Evolutionary conservation across 2,888 invertebrate species (phyloP).

Genomic region (Melitaea athalia): DNA sequence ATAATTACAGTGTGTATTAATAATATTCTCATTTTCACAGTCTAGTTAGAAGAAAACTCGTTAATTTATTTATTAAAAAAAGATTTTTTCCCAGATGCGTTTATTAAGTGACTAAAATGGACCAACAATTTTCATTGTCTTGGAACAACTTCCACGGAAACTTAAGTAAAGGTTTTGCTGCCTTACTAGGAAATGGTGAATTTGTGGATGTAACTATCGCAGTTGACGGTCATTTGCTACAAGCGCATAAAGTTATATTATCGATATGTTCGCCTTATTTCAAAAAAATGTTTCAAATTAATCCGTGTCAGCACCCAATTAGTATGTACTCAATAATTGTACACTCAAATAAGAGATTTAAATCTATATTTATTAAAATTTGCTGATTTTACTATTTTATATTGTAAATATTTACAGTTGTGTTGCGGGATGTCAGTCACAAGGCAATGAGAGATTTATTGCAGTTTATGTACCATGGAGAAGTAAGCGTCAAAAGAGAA

Average conservation of each 20-base stretch:
- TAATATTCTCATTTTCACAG: not conserved
- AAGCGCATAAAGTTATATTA: constrained; percentile 87
- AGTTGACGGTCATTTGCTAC: constrained; percentile 84
- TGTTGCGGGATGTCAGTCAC: constrained; percentile 86
- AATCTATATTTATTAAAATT: constrained; percentile 2
- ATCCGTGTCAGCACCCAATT: constrained; percentile 86
- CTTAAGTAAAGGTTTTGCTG: constrained; percentile 85
- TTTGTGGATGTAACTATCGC: constrained; percentile 84
- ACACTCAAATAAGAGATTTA: not conserved
- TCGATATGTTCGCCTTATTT: constrained; percentile 88
- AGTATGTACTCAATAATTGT: constrained; percentile 53
- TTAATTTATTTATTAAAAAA: constrained; percentile 33
- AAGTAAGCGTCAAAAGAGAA: constrained; percentile 88
- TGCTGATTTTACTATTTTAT: constrained; percentile 9
- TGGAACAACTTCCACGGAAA: constrained; percentile 89
- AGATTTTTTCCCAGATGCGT: constrained; percentile 41
- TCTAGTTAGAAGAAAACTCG: not conserved
- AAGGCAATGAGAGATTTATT: constrained; percentile 87
- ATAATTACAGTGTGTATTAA: constrained; percentile 35
- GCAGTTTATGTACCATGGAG: constrained; percentile 89
- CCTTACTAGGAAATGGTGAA: constrained; percentile 81
- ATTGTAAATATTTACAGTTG: constrained; percentile 69
- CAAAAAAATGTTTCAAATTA: constrained; percentile 85
- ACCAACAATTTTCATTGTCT: constrained; percentile 86
- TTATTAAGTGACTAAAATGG: constrained; percentile 74